Evolutionary conservation across 2,797 vertebrate genomes (phyloP), one percentile per base, ranked within the genome.

Genomic region (Leptodactylus fallax): DNA sequence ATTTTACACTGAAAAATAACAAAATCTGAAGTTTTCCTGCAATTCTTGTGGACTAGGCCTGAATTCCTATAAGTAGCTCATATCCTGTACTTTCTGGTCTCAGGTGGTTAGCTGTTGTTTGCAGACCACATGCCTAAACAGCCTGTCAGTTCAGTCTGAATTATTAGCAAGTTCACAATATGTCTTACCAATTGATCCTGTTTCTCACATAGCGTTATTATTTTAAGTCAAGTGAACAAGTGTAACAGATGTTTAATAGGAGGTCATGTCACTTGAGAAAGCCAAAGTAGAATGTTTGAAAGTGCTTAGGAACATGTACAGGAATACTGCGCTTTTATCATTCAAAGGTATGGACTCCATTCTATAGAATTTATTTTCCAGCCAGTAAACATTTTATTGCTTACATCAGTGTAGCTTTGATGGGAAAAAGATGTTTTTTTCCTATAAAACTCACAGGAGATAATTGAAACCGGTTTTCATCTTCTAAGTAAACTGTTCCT

Each of bases 1-100:
- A 80, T 91, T 91, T 91, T 91, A 93, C 94, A 92, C 94, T 87
- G 86, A 93, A 94, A 92, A 92, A 94, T n/a, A 83, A 58, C 36
- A 63, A 94, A 95, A 94, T 90, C 92, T 94, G 93, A 93, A 92
- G 94, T 96, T 96, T 99, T 99, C 98, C 98, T 99, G 97, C 97
- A 96, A 99, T 99, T 99, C 98, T 98, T 99, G 95, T 96, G 93
- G 92, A 92, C 93, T 94, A 94, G 95, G 95, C 96, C 94, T 93
- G 94, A 91, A 91, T 94, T 96, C 95, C 98, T 99, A 98, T 97
- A 98, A 98, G 98, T 98, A 98, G 97, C 97, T 96, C 94, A 95
- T 96, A 97, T 99, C 98, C 98, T 98, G 98, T 96, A 94, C 93
- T 96, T 96, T 96, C 96, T 96, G 95, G 96, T 97, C 97, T 99